These are phyloP conservation scores for Lapara coniferarum DNA, from an alignment of 2,888 invertebrate species.

Conservation along the genomic window DNA sequence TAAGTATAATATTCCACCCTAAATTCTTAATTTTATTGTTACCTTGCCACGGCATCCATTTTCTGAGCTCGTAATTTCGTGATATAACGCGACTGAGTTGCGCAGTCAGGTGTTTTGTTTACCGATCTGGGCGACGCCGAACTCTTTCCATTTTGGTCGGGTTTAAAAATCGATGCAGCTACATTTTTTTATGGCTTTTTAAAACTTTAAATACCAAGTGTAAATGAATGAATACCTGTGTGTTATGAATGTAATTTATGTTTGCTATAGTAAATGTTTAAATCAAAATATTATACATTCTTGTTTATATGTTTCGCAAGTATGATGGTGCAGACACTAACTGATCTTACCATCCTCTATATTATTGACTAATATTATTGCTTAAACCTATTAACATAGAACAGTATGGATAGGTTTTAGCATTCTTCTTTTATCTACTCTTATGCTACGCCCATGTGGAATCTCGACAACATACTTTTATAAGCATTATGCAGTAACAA, in stretches of 20 bases:
- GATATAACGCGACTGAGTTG: slow-evolving; percentile 48
- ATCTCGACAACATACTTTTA: no score
- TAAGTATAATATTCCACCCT: slow-evolving; percentile 49
- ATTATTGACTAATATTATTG: no score
- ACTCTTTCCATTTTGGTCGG: slow-evolving; percentile 42
- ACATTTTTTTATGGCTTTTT: slow-evolving; percentile 5
- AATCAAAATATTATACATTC: background rate
- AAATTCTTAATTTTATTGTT: slow-evolving; percentile 30
- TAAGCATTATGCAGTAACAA: no score
- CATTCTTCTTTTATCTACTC: no score
- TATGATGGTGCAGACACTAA: no score
- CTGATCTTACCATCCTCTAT: no score
- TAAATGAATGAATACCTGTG: background rate
- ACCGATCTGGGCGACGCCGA: slow-evolving; percentile 28
- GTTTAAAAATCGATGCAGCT: slow-evolving; percentile 50
- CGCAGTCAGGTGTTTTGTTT: slow-evolving; percentile 36
- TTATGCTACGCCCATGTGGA: background rate
- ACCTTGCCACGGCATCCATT: slow-evolving; percentile 58
- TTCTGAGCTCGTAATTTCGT: slow-evolving; percentile 46
- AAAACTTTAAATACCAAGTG: background rate
- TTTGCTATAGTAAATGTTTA: background rate
- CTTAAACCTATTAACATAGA: no score
- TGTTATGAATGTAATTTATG: background rate
- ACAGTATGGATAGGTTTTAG: no score
- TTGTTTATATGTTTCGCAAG: no score